phyloP scores from a whole-genome alignment of 1,140 invertebrate genomes.

The Metaphire vulgaris region DNA sequence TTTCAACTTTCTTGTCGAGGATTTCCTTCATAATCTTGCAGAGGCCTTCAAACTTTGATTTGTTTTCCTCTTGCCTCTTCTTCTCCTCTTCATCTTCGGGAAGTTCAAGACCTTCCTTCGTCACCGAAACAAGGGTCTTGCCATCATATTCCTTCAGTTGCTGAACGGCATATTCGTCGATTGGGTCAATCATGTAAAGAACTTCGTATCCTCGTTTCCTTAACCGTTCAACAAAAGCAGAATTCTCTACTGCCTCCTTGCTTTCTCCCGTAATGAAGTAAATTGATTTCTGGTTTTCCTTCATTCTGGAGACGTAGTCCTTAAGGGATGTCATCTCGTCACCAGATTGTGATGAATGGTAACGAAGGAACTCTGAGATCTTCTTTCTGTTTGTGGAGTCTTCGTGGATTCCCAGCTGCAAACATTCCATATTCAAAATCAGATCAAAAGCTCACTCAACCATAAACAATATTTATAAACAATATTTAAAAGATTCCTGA shows the following conservation, averaged over 20 bases:
- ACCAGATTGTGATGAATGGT: conserved; percentile 85
- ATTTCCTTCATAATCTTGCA: conserved; percentile 99
- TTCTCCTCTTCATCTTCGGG: conserved; percentile 86
- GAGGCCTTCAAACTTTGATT: conserved; percentile 68
- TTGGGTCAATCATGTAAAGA: conserved; percentile 96
- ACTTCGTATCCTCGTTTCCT: conserved; percentile 96
- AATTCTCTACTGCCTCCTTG: conserved; percentile 89
- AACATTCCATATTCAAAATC: conserved; percentile 15
- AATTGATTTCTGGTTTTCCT: conserved; percentile 93
- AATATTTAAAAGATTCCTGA: no score
- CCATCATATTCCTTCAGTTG: conserved; percentile 97
- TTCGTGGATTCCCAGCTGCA: conserved; percentile 85
- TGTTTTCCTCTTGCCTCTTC: conserved; percentile 90
- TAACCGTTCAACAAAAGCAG: conserved; percentile 92
- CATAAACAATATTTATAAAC: not conserved
- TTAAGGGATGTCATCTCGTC: conserved; percentile 87
- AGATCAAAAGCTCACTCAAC: not conserved
- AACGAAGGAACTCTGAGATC: conserved; percentile 82
- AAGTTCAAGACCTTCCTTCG: conserved; percentile 92
- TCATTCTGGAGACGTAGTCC: conserved; percentile 95
- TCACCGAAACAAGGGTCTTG: conserved; percentile 89
- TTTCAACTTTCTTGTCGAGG: conserved; percentile 94
- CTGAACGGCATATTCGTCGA: conserved; percentile 97
- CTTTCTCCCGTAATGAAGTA: conserved; percentile 97
- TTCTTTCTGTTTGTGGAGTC: conserved; percentile 90